These are phyloP conservation scores for Orthonevra nobilis DNA, from an alignment of 2,888 invertebrate species.

Conservation along the genomic window DNA sequence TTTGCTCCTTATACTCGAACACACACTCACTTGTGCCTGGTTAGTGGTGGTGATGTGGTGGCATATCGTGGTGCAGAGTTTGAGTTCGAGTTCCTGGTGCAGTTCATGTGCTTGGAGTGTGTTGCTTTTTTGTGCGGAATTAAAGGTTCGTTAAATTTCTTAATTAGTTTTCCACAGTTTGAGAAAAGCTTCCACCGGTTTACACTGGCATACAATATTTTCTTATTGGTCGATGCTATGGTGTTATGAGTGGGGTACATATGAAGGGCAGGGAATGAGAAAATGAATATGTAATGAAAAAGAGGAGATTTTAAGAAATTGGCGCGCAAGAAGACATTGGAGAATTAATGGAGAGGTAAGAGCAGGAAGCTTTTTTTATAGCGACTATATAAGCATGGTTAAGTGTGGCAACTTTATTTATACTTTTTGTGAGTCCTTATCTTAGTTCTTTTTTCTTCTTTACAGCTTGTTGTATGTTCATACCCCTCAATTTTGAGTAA, in stretches of 20 bases:
- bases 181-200: conserved; percentile 46
- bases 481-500: no score
- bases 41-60: conserved; percentile 33
- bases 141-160: conserved; percentile 70
- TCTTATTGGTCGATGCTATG: conserved; percentile 24
- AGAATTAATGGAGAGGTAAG: no score
- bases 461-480: no score
- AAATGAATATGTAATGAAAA: conserved; percentile 30
- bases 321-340: neutral
- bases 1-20: neutral
- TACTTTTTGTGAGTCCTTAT: no score
- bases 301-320: conserved; percentile 4
- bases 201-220: conserved; percentile 66
- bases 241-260: conserved; percentile 6
- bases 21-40: conserved; percentile 7
- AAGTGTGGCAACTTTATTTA: neutral
- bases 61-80: neutral
- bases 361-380: neutral
- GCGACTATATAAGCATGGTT: neutral
- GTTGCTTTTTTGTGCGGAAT: conserved; percentile 59
- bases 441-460: no score
- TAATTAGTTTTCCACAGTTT: conserved; percentile 69
- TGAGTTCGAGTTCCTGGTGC: conserved; percentile 44
- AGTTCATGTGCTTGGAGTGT: conserved; percentile 50
- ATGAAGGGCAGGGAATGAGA: conserved; percentile 21